Base-by-base conservation (phyloP, 1,140 invertebrate genomes). In the Hydropsyche tenuis region DNA sequence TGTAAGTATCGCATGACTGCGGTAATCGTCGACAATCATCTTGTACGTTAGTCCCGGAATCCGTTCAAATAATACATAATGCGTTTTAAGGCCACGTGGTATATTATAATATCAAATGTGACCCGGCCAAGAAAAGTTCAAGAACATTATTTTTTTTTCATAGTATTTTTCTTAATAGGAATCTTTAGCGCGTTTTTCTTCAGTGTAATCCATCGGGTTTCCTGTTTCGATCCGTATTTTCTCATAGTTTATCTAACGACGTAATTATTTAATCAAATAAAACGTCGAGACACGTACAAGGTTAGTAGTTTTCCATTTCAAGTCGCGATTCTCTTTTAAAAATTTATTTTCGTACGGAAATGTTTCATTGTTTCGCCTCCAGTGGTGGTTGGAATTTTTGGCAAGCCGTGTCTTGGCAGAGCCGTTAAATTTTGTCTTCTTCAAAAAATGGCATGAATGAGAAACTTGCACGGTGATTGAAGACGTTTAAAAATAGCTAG, bases 1-100 rank as follows among this genome's bases (percentile, higher is more conserved):
- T 70, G 68, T 42, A 56, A 22, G 48, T 20, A 70, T 70, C 18
- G 68, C 68, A 70, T 70, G 68, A 56, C 68, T 18, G 51, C n/a
- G 16, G 51, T 70, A 60, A 60, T 60, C 56, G 48, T 60, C 20
- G 18, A 11, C 23, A 60, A 60, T 60, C 56, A 27, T 60, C 56
- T 3, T 25, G 48, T 53, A n/a, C 23, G 20, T 60, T 11, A 14
- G 18, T 60, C 20, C 20, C 7, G 23, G 23, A 60, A 60, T 25
- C 18, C 23, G 2, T 7, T 14, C 56, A 60, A 60, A 60, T 60
- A 60, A 60, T 20, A 60, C 12, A 60, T 60, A 60, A 25, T 53
- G 48, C n/a, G 23, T 12, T 60, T 27, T 12, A 60, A 60, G 56
- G 20, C 51, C 56, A 60, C 56, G 56, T 60, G 56, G 56, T 20